These are phyloP conservation scores for Bovichtus variegatus DNA, from an alignment of 2,797 vertebrate species.

Conservation along the genomic window DNA sequence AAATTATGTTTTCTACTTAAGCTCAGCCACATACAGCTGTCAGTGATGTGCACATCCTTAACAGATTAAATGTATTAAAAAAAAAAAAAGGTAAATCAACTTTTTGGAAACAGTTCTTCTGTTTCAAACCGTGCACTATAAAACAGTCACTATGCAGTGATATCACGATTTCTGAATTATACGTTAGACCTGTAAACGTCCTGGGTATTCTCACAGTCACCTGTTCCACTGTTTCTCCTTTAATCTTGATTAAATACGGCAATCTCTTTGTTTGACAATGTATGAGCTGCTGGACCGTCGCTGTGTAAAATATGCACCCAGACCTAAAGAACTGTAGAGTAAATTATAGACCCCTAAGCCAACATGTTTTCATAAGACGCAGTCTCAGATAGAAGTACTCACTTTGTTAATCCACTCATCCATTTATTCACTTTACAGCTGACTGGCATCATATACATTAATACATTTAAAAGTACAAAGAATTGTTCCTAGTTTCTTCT, in stretches of 20 bases:
- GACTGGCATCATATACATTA: conserved; percentile 11
- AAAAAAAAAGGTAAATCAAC: background rate
- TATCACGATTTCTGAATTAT: conserved; percentile 5
- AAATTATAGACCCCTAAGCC: conserved; percentile 52
- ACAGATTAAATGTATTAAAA: background rate
- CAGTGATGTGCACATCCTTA: background rate
- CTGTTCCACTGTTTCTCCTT: conserved; percentile 33
- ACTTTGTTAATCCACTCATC: conserved; percentile 45
- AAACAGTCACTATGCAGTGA: background rate
- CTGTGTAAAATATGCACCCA: conserved; percentile 27
- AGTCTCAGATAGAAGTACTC: conserved; percentile 24
- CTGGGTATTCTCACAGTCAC: conserved; percentile 49
- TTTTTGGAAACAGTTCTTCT: background rate
- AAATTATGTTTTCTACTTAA: background rate
- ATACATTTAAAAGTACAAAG: background rate
- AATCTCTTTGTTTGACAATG: conserved; percentile 55
- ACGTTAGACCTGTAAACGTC: background rate
- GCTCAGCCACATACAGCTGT: background rate
- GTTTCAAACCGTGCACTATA: background rate
- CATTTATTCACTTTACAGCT: conserved; percentile 26
- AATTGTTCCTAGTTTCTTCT: background rate
- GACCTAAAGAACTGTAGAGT: conserved; percentile 22
- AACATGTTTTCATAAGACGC: conserved; percentile 29
- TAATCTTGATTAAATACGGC: conserved; percentile 63
- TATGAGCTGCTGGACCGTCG: conserved; percentile 33